Percentiles rank a stretch among this genome's conserved stretches.
These are phyloP conservation scores for Aricia agestis DNA, from an alignment of 1,140 invertebrate genomes.

Conservation along the genomic window DNA sequence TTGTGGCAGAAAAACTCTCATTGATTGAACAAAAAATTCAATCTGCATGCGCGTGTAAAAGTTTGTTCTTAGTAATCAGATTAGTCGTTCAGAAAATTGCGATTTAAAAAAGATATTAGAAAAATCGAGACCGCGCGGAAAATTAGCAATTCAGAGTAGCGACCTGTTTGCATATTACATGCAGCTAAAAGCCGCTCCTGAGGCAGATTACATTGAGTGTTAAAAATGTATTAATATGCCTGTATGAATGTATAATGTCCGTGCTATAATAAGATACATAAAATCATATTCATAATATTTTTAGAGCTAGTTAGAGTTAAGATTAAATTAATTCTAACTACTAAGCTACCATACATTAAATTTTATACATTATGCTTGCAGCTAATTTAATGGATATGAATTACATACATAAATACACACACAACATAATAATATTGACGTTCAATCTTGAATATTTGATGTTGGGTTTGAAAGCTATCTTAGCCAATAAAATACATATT, in stretches of 20 bases:
- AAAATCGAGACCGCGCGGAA: constrained; percentile 18
- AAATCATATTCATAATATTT: too few species aligned
- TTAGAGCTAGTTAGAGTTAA: too few species aligned
- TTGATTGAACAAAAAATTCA: background rate
- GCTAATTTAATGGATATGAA: too few species aligned
- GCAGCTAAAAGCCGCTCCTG: background rate
- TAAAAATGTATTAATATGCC: background rate
- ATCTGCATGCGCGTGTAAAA: background rate
- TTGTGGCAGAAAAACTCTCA: background rate
- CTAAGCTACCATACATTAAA: too few species aligned
- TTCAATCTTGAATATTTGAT: too few species aligned
- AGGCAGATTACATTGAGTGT: background rate
- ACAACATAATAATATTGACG: too few species aligned
- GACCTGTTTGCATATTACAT: constrained; percentile 18
- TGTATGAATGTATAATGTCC: background rate
- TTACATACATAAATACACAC: too few species aligned
- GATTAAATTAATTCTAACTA: too few species aligned
- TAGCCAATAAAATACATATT: too few species aligned
- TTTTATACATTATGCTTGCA: too few species aligned
- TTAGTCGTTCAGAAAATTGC: background rate
- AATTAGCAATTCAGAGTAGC: constrained; percentile 21
- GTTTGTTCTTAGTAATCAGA: background rate
- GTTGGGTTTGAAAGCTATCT: too few species aligned
- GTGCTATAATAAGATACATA: too few species aligned
- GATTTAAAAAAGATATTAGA: constrained; percentile 4